phyloP scores from a whole-genome alignment of 2,888 invertebrate species.

The Tortrix viridana region DNA sequence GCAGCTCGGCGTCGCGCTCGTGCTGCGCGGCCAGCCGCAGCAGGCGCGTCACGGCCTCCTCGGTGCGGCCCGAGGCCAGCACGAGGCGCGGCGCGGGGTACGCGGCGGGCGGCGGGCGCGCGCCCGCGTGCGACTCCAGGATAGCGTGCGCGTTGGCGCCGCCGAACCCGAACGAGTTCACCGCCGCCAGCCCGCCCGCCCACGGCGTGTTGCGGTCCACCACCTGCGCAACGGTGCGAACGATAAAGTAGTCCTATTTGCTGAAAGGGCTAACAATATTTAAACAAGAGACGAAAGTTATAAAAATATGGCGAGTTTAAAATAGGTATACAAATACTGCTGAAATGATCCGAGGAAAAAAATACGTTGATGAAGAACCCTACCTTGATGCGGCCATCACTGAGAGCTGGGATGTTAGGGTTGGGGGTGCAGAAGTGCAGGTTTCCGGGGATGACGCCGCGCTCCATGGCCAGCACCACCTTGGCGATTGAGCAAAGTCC shows the following conservation, averaged over 20 bases:
- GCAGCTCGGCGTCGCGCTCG: conserved; percentile 88
- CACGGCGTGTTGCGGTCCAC: conserved; percentile 92
- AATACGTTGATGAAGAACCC: too few relatives aligned
- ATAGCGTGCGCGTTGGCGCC: conserved; percentile 98
- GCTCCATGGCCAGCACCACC: conserved; percentile 97
- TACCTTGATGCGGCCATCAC: conserved; percentile 94
- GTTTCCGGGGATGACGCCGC: conserved; percentile 94
- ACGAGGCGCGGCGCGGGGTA: conserved; percentile 86
- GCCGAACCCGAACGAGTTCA: conserved; percentile 99
- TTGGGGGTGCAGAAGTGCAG: conserved; percentile 95
- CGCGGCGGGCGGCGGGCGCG: conserved; percentile 81
- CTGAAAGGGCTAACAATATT: too few relatives aligned
- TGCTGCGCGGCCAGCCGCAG: conserved; percentile 86
- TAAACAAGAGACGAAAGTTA: too few relatives aligned
- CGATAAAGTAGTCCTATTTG: too few relatives aligned
- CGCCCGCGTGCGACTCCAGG: conserved; percentile 88
- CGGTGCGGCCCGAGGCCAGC: conserved; percentile 93
- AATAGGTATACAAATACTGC: too few relatives aligned
- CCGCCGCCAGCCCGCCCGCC: conserved; percentile 95
- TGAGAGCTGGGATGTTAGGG: conserved; percentile 93
- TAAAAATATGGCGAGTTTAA: too few relatives aligned
- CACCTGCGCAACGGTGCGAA: conserved; percentile 76
- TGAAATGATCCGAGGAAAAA: too few relatives aligned
- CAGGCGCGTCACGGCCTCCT: conserved; percentile 88
- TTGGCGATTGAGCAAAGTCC: conserved; percentile 96